A percentile compares a stretch with the other conserved stretches of the same genome.
phyloP scores from a whole-genome alignment of 2,888 invertebrate species.

The Agelastica alni region DNA sequence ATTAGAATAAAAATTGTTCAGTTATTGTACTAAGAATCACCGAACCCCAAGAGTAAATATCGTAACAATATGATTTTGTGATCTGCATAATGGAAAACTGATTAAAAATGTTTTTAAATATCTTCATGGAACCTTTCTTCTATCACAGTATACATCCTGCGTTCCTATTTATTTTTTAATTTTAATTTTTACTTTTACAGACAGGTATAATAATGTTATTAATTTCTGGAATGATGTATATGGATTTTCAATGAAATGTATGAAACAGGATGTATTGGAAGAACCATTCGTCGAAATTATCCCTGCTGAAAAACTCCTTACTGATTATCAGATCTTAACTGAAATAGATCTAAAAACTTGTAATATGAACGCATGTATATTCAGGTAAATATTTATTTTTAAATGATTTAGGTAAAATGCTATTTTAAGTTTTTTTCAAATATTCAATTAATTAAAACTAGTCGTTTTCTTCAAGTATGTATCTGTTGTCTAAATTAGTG shows the following conservation, averaged over 20 bases:
- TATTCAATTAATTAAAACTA: no score
- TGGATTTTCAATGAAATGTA: slow-evolving; percentile 90
- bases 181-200: no score
- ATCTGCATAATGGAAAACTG: neutral
- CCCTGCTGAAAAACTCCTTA: slow-evolving; percentile 67
- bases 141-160: no score
- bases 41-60: no score
- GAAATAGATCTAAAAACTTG: slow-evolving; percentile 79
- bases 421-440: no score
- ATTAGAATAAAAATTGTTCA: no score
- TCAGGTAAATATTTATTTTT: no score
- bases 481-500: no score
- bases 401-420: no score
- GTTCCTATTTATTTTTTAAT: no score
- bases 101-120: neutral
- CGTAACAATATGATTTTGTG: neutral
- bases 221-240: slow-evolving; percentile 93
- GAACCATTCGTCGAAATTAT: slow-evolving; percentile 76
- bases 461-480: no score
- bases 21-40: no score
- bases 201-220: slow-evolving; percentile 72
- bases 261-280: slow-evolving; percentile 80
- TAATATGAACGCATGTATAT: slow-evolving; percentile 71
- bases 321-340: slow-evolving; percentile 67
- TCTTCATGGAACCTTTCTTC: neutral